Evolutionary conservation across 2,113 vertebrate species (phyloP).

Genomic region (Crocuta crocuta): DNA sequence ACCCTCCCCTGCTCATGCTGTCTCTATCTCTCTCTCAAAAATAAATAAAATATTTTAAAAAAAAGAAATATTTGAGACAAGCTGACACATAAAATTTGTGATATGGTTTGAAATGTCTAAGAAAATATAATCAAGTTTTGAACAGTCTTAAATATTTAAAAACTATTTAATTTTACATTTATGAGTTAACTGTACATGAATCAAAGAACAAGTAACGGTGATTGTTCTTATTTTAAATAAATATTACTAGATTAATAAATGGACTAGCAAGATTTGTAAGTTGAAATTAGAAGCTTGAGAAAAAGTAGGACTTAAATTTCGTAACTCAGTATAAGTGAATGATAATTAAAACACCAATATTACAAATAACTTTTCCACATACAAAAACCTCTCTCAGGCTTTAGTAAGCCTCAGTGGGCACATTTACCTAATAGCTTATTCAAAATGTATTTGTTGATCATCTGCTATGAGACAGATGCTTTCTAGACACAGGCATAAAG

Average conservation of each 20-base stretch:
- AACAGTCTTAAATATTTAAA: not conserved
- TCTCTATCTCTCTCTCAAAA: too few relatives aligned
- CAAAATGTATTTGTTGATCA: not conserved
- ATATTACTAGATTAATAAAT: not conserved
- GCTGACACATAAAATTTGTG: not conserved
- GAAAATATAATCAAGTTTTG: not conserved
- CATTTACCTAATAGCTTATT: not conserved
- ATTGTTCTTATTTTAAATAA: slow-evolving; percentile 8
- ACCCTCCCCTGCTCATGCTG: too few relatives aligned
- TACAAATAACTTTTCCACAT: not conserved
- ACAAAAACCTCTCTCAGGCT: not conserved
- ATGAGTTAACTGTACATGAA: not conserved
- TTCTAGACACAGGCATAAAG: not conserved
- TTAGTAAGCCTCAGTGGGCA: not conserved
- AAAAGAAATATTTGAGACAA: slow-evolving; percentile 2
- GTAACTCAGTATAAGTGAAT: not conserved
- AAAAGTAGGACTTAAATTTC: not conserved
- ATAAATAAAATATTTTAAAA: too few relatives aligned
- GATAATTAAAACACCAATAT: not conserved
- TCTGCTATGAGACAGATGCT: not conserved
- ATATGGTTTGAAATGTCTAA: not conserved
- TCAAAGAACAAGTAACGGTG: slow-evolving; percentile 34
- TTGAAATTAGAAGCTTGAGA: not conserved
- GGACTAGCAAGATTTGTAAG: not conserved
- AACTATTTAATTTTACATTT: not conserved